A percentile compares a stretch with the other conserved stretches of the same genome.
These are phyloP conservation scores for Agrypnia vestita DNA, from an alignment of 1,140 invertebrate genomes.

Conservation along the genomic window DNA sequence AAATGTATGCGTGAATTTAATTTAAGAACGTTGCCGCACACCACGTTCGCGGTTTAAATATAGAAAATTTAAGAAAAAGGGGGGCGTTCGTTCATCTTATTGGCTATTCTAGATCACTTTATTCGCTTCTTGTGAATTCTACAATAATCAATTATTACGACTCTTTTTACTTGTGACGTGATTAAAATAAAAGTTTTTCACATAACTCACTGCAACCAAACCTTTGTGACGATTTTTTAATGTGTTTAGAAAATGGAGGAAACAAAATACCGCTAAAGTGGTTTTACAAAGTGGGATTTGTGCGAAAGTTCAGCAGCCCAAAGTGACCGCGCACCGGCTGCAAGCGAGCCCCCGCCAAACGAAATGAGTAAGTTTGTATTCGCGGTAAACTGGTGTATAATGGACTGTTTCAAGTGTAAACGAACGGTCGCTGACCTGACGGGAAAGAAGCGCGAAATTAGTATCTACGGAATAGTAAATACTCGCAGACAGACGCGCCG, in stretches of 20 bases:
- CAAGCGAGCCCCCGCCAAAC: neutral
- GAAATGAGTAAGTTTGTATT: constrained; percentile 2
- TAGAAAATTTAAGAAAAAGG: constrained; percentile 32
- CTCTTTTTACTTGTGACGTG: too few relatives aligned
- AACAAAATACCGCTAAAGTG: too few relatives aligned
- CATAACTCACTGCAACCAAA: too few relatives aligned
- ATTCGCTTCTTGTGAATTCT: neutral
- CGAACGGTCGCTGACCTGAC: constrained; percentile 29
- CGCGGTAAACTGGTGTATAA: constrained; percentile 16
- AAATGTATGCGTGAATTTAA: constrained; percentile 37
- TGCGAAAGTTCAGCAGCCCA: neutral
- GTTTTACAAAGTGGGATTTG: neutral
- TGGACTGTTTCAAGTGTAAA: constrained; percentile 36
- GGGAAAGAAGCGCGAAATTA: constrained; percentile 29
- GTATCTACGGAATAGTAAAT: constrained; percentile 12
- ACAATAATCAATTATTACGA: neutral
- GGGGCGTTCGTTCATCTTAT: constrained; percentile 18
- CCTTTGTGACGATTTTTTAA: too few relatives aligned
- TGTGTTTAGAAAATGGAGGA: too few relatives aligned
- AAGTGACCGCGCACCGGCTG: neutral
- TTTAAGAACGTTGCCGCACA: constrained; percentile 32
- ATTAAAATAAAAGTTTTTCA: too few relatives aligned
- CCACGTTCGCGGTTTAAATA: constrained; percentile 29
- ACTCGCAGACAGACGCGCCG: neutral
- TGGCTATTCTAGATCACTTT: too few relatives aligned